A percentile compares a stretch with the other conserved stretches of the same genome.
Evolutionary conservation across 1,140 invertebrate genomes (phyloP).

Genomic region (Cherax destructor): DNA sequence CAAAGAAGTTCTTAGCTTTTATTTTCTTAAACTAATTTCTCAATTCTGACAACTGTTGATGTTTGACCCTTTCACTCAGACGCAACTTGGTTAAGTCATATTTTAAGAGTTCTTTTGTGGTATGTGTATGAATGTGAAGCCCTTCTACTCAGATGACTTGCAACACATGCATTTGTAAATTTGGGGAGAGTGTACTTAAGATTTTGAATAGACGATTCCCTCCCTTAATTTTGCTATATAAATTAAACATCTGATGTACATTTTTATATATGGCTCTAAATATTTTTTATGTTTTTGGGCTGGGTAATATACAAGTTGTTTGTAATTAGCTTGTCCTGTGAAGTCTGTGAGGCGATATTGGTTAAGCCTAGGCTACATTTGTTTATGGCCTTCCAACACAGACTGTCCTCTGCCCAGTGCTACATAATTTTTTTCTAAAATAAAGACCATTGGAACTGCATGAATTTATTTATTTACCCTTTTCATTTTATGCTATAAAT

Average conservation of each 20-base stretch:
- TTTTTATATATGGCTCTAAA: slow-evolving; percentile 65
- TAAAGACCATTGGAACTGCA: slow-evolving; percentile 51
- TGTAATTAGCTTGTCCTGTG: slow-evolving; percentile 49
- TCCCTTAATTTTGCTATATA: slow-evolving; percentile 58
- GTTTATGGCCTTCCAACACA: slow-evolving; percentile 72
- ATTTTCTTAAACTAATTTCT: slow-evolving; percentile 25
- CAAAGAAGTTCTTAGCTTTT: slow-evolving; percentile 33
- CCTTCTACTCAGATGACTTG: background rate
- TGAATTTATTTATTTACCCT: background rate
- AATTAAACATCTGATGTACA: slow-evolving; percentile 64
- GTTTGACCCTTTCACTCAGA: background rate
- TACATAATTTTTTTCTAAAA: slow-evolving; percentile 51
- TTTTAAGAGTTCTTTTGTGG: slow-evolving; percentile 26
- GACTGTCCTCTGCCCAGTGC: slow-evolving; percentile 48
- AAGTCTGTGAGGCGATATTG: slow-evolving; percentile 72
- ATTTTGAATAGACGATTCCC: slow-evolving; percentile 29
- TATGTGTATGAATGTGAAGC: slow-evolving; percentile 27
- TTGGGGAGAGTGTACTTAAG: slow-evolving; percentile 1
- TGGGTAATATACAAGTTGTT: slow-evolving; percentile 38
- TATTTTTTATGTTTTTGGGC: slow-evolving; percentile 44
- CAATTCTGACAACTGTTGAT: slow-evolving; percentile 1
- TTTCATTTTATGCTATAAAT: background rate
- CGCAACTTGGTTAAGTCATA: slow-evolving; percentile 15
- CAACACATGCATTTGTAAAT: slow-evolving; percentile 17
- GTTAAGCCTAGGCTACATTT: slow-evolving; percentile 72